Evolutionary conservation across 1,140 invertebrate species (phyloP).

Genomic region (Macrocentrus cingulum): DNA sequence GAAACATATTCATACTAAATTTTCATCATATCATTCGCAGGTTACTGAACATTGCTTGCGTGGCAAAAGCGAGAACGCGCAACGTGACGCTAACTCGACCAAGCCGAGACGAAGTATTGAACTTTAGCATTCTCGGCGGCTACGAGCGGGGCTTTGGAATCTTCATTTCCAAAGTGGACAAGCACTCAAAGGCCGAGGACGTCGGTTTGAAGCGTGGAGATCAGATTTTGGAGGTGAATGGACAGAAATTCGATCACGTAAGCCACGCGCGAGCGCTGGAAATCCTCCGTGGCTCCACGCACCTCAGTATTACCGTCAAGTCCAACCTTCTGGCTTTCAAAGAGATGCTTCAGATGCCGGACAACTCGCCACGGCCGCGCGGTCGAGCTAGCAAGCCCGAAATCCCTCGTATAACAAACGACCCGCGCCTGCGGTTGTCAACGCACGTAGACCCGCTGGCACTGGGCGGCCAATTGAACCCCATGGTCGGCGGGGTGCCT

Average conservation of each 20-base stretch:
- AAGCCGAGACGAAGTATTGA: constrained; percentile 87
- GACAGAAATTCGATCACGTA: constrained; percentile 92
- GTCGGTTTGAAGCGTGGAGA: constrained; percentile 96
- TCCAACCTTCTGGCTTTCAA: constrained; percentile 88
- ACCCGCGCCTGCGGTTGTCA: constrained; percentile 68
- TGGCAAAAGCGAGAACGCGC: constrained; percentile 89
- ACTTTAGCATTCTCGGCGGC: constrained; percentile 93
- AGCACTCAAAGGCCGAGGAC: constrained; percentile 90
- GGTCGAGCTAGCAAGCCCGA: constrained; percentile 63
- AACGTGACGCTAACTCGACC: constrained; percentile 89
- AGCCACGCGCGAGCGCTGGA: constrained; percentile 88
- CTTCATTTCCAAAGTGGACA: constrained; percentile 93
- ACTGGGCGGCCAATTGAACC: constrained; percentile 51
- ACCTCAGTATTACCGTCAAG: constrained; percentile 94
- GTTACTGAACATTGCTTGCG: constrained; percentile 93
- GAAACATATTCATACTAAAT: constrained; percentile 2
- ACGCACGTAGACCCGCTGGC: constrained; percentile 59
- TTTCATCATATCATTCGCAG: constrained; percentile 54
- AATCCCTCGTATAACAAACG: constrained; percentile 65
- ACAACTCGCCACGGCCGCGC: constrained; percentile 75
- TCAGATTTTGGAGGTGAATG: constrained; percentile 97
- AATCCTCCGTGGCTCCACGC: constrained; percentile 89
- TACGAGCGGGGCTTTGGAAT: constrained; percentile 89
- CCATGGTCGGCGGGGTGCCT: constrained; percentile 48
- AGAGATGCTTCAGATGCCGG: constrained; percentile 85